phyloP scores from a whole-genome alignment of 1,140 invertebrate species.

The Scaptomyza graminum region DNA sequence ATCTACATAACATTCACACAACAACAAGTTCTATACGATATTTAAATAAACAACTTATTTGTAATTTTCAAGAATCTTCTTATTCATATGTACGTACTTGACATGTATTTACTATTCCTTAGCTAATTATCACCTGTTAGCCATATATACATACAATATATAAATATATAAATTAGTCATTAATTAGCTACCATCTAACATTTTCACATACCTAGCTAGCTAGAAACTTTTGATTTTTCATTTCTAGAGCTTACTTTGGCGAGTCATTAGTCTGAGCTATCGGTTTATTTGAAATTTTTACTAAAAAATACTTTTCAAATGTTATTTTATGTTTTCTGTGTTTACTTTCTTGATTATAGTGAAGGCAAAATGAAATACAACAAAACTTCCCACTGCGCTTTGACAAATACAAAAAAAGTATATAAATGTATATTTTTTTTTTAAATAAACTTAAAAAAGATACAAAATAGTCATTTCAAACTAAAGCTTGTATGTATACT shows the following conservation, averaged over 20 bases:
- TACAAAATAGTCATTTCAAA: constrained; percentile 60
- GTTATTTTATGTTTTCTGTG: constrained; percentile 59
- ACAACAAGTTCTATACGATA: not conserved
- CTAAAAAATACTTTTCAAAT: constrained; percentile 53
- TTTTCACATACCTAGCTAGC: constrained; percentile 25
- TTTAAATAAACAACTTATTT: constrained; percentile 38
- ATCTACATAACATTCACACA: constrained; percentile 26
- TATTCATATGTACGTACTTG: constrained; percentile 35
- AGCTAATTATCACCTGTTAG: constrained; percentile 57
- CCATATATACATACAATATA: constrained; percentile 7
- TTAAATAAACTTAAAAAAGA: constrained; percentile 39
- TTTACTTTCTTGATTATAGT: constrained; percentile 72
- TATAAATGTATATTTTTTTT: constrained; percentile 45
- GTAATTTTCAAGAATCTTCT: constrained; percentile 22
- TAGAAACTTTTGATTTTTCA: constrained; percentile 10
- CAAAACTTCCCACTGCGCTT: constrained; percentile 84
- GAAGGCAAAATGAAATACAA: constrained; percentile 83
- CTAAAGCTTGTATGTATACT: constrained; percentile 77
- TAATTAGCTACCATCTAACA: constrained; percentile 19
- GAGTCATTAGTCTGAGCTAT: constrained; percentile 33
- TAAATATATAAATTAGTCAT: constrained; percentile 50
- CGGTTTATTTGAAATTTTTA: constrained; percentile 41
- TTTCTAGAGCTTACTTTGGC: constrained; percentile 42
- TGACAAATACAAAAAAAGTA: constrained; percentile 65
- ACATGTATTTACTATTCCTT: constrained; percentile 39